phyloP scores from a whole-genome alignment of 2,888 invertebrate genomes.

The Lithophane semibrunnea region DNA sequence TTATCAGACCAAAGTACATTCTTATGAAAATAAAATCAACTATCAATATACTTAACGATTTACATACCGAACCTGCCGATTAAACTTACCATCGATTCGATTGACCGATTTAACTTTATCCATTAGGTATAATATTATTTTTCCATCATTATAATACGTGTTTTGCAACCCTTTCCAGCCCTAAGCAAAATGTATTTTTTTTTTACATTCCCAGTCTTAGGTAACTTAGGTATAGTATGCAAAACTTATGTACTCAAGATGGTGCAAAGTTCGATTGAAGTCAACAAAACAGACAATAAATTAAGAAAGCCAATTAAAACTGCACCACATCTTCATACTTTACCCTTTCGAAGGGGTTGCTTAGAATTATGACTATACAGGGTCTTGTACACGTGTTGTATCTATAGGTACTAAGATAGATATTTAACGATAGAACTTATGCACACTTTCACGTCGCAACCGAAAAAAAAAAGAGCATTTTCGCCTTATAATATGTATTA shows the following conservation, averaged over 20 bases:
- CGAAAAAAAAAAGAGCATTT: not conserved
- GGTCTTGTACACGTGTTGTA: slow-evolving; percentile 6
- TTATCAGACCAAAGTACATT: not conserved
- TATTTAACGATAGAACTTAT: not conserved
- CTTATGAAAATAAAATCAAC: not conserved
- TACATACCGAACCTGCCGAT: no score
- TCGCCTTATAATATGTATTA: not conserved
- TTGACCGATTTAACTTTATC: no score
- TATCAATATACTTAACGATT: not conserved
- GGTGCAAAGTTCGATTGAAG: not conserved
- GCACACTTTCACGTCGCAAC: not conserved
- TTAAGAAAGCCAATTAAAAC: slow-evolving; percentile 46
- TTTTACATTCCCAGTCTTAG: not conserved
- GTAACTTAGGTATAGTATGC: not conserved
- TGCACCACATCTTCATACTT: slow-evolving; percentile 40
- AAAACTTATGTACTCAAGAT: not conserved
- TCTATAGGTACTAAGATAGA: not conserved
- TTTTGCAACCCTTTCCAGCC: not conserved
- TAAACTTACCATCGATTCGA: no score
- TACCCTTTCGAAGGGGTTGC: slow-evolving; percentile 35
- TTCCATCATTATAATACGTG: not conserved
- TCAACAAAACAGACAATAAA: slow-evolving; percentile 32
- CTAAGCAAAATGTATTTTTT: not conserved
- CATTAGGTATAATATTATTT: not conserved
- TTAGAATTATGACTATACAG: slow-evolving; percentile 32